phyloP scores from a whole-genome alignment of 1,140 invertebrate genomes.

The Streblospio benedicti region DNA sequence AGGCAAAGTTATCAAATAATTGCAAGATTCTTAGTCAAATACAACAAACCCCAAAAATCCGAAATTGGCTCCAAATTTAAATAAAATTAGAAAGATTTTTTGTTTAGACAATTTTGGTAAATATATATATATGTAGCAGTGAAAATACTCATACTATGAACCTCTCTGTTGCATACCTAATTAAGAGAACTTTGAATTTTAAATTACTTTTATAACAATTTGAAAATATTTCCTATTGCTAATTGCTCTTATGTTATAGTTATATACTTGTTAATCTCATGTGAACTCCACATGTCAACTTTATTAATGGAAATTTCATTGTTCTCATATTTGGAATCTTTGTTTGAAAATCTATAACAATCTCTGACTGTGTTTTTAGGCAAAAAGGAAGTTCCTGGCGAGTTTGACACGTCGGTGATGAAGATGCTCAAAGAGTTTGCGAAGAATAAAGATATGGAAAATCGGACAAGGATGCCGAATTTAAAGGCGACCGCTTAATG shows the following conservation, averaged over 20 bases:
- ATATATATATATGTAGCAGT: too few species aligned
- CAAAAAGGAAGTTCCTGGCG: constrained; percentile 66
- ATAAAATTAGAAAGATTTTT: too few species aligned
- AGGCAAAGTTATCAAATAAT: too few species aligned
- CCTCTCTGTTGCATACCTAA: too few species aligned
- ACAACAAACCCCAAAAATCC: too few species aligned
- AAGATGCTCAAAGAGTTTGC: constrained; percentile 73
- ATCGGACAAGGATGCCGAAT: constrained; percentile 63
- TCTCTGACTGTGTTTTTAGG: too few species aligned
- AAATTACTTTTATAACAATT: background rate
- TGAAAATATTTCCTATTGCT: background rate
- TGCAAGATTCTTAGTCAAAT: too few species aligned
- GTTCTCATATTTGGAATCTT: background rate
- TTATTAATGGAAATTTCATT: background rate
- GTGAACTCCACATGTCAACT: background rate
- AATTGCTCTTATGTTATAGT: constrained; percentile 1
- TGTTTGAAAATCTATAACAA: too few species aligned
- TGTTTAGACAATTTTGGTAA: too few species aligned
- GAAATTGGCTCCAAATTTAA: too few species aligned
- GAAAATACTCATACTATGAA: too few species aligned
- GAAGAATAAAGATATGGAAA: constrained; percentile 62
- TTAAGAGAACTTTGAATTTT: background rate
- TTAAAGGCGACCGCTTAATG: constrained; percentile 18
- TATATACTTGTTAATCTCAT: background rate
- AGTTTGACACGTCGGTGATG: constrained; percentile 86